These are phyloP conservation scores for Strigops habroptila DNA, from an alignment of 2,113 vertebrate genomes.

Conservation along the genomic window DNA sequence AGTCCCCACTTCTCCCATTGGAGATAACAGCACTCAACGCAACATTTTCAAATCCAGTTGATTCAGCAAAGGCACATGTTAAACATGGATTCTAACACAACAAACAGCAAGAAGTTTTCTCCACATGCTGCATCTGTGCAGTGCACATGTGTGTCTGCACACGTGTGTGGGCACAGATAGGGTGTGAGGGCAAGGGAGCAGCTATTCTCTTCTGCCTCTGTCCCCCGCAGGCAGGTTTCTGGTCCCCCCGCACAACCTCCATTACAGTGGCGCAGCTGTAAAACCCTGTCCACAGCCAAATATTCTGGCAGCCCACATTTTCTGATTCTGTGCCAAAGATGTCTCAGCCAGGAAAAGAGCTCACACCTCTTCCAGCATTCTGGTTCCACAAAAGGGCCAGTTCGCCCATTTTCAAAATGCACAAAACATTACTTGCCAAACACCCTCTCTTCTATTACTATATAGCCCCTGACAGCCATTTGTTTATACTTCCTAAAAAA, in stretches of 20 bases:
- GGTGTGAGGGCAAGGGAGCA: not conserved
- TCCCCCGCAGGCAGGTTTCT: not conserved
- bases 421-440: not conserved
- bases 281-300: not conserved
- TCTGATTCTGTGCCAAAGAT: not conserved
- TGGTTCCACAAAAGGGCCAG: not conserved
- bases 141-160: fast-evolving
- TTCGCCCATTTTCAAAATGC: not conserved
- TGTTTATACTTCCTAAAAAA: not conserved
- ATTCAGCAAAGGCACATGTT: fast-evolving
- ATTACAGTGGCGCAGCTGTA: fast-evolving
- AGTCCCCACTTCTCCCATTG: not conserved
- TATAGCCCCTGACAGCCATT: not conserved
- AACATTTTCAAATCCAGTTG: not conserved
- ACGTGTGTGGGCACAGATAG: fast-evolving
- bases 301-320: not conserved
- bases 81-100: not conserved
- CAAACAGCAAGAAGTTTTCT: not conserved
- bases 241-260: too few relatives aligned
- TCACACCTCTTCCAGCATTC: not conserved
- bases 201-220: not conserved
- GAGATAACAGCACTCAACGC: fast-evolving
- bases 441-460: not conserved
- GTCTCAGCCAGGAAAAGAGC: not conserved
- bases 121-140: fast-evolving